These are phyloP conservation scores for Prenolepis imparis DNA, from an alignment of 2,888 invertebrate species.

Conservation along the genomic window DNA sequence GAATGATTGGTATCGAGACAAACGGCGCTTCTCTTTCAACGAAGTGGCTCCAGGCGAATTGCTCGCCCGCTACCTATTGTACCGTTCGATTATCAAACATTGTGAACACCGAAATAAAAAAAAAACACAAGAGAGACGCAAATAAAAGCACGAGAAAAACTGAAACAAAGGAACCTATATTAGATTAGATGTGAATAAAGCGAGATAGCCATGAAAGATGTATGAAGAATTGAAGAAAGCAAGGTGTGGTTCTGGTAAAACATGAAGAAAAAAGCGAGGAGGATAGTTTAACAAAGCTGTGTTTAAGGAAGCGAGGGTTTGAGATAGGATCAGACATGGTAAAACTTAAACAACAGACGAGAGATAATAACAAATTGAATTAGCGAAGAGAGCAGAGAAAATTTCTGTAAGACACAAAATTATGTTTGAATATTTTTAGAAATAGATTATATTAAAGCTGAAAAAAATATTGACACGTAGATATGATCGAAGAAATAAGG, in stretches of 20 bases:
- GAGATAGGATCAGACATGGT: slow-evolving; percentile 27
- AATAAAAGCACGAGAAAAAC: slow-evolving; percentile 32
- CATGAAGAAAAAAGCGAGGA: slow-evolving; percentile 14
- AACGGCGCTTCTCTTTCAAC: slow-evolving; percentile 51
- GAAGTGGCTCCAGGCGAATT: slow-evolving; percentile 34
- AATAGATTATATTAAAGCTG: neutral
- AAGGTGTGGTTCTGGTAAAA: neutral
- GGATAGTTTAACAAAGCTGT: slow-evolving; percentile 24
- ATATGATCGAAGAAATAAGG: slow-evolving; percentile 32
- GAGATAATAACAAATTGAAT: slow-evolving; percentile 52
- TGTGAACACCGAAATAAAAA: slow-evolving; percentile 53
- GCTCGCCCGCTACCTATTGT: slow-evolving; percentile 32
- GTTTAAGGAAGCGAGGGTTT: slow-evolving; percentile 18
- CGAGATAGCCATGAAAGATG: slow-evolving; percentile 32
- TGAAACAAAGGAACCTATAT: neutral
- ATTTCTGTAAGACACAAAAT: slow-evolving; percentile 25
- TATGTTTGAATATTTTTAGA: slow-evolving; percentile 19
- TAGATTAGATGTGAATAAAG: slow-evolving; percentile 45
- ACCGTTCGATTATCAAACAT: slow-evolving; percentile 39
- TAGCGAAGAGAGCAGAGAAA: slow-evolving; percentile 7
- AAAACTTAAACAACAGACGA: slow-evolving; percentile 27
- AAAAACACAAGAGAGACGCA: slow-evolving; percentile 38
- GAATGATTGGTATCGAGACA: slow-evolving; percentile 35
- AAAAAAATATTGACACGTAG: slow-evolving; percentile 1
- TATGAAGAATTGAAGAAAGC: neutral